Evolutionary conservation across 2,113 vertebrate genomes (phyloP), one percentile per base, ranked within the genome.

Genomic region (Sigmodon hispidus): DNA sequence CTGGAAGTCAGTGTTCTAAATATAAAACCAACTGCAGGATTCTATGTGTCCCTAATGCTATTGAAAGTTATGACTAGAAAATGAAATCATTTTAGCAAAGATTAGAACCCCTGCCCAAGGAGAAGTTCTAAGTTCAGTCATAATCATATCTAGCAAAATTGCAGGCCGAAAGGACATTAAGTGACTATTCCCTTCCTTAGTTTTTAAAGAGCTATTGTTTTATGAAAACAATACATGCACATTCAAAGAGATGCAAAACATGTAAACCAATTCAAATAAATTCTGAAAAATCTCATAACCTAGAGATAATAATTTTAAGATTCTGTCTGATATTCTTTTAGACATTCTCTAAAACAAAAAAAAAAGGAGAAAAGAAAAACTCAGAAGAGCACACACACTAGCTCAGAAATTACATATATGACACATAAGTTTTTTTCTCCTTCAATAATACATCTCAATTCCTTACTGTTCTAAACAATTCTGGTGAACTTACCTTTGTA

Each of bases 41-140:
- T 29, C 34, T 87, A 67, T 13, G 9, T 43, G 89, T 26, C 36
- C 91, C 73, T 50, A 92, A 86, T 90, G 81, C 77, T 93, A 87
- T 24, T 65, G 75, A 86, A 90, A 92, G 67, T 75, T 96, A 24
- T 73, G n/a, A 79, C 40, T 57, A 79, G 76, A 7, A n/a, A 86
- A 81, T 81, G 92, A 80, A 43, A 40, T 89, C 87, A 93, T 96
- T 84, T 76, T 7, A 75, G 12, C 70, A 77, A 94, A 76, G 34
- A 72, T 52, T 88, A 94, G 31, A 87, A 91, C 91, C 1, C 6
- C 11, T 75, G 36, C 95, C 57, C 45, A 72, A 93, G 55, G 34
- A 40, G 70, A 96, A 92, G 45, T 43, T 94, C 45, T 61, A 94
- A 92, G 57, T 55, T 96, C 36, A 92, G 19, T 21, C 26, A 87